These are phyloP conservation scores for Aphrocallistes beatrix DNA, from an alignment of 37 sponge, comb jelly and placozoan genomes.

Conservation along the genomic window DNA sequence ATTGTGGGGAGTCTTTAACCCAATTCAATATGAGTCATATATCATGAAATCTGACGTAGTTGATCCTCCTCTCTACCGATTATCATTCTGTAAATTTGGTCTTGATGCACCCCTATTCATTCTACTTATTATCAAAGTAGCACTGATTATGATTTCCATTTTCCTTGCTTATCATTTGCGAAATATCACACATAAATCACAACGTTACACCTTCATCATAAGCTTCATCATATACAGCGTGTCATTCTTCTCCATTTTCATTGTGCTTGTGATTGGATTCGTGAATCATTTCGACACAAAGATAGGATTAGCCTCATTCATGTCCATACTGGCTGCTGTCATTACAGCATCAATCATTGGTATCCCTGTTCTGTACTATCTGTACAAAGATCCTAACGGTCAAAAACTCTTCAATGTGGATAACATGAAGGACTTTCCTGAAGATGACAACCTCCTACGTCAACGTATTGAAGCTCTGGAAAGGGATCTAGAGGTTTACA, in stretches of 20 bases:
- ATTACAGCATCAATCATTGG: background rate
- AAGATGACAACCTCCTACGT: background rate
- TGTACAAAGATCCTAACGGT: background rate
- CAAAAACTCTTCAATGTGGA: background rate
- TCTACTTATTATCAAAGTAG: background rate
- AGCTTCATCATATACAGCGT: background rate
- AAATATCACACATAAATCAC: constrained; percentile 17
- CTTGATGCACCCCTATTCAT: background rate
- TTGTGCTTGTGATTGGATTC: background rate
- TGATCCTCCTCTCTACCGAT: background rate
- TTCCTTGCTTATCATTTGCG: constrained; percentile 14
- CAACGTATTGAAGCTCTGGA: background rate
- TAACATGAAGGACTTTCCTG: background rate
- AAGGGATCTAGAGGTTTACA: background rate
- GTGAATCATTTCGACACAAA: background rate
- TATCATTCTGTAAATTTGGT: background rate
- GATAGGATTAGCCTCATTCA: background rate
- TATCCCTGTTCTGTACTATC: background rate
- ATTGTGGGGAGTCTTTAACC: background rate
- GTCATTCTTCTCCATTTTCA: background rate
- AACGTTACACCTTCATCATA: background rate
- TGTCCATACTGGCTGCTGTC: background rate
- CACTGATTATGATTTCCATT: background rate
- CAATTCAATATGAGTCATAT: background rate
- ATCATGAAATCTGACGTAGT: background rate